These are phyloP conservation scores for Apostichopus parvimensis DNA, from an alignment of 35 echinoderm and acorn worm genomes.

Conservation along the genomic window DNA sequence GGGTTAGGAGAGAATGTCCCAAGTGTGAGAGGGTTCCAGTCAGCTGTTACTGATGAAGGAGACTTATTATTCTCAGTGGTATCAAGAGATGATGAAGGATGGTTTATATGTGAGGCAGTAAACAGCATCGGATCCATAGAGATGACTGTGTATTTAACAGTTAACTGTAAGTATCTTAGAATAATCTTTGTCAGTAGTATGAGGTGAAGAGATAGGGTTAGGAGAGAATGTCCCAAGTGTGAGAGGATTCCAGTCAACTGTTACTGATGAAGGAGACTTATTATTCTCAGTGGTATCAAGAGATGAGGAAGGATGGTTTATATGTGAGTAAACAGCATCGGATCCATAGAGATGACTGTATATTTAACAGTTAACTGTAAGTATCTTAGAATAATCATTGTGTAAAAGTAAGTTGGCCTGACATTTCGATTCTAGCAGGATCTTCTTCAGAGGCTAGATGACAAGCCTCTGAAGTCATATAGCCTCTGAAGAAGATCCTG, in stretches of 20 bases:
- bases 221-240: conserved; percentile 33
- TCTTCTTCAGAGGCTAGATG: not conserved
- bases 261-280: conserved; percentile 64
- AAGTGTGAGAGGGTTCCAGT: conserved; percentile 41
- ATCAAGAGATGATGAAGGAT: conserved; percentile 60
- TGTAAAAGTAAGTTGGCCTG: not conserved
- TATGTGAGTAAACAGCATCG: conserved; percentile 74
- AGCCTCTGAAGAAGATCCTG: too few species aligned
- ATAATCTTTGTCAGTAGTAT: conserved; percentile 15
- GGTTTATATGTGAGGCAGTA: conserved; percentile 77
- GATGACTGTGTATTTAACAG: conserved; percentile 35
- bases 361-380: conserved; percentile 79
- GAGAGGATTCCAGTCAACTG: conserved; percentile 44
- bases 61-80: conserved; percentile 62
- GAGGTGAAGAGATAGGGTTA: conserved; percentile 54
- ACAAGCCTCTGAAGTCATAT: too few species aligned
- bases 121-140: conserved; percentile 61
- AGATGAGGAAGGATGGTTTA: conserved; percentile 79
- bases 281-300: conserved; percentile 43
- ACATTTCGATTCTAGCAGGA: not conserved
- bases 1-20: conserved; percentile 45
- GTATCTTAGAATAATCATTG: not conserved
- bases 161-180: conserved; percentile 71
- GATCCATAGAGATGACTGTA: not conserved
- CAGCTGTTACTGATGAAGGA: conserved; percentile 56